These are phyloP conservation scores for Seira sanloemensis DNA, from an alignment of 2,888 invertebrate species.

Conservation along the genomic window DNA sequence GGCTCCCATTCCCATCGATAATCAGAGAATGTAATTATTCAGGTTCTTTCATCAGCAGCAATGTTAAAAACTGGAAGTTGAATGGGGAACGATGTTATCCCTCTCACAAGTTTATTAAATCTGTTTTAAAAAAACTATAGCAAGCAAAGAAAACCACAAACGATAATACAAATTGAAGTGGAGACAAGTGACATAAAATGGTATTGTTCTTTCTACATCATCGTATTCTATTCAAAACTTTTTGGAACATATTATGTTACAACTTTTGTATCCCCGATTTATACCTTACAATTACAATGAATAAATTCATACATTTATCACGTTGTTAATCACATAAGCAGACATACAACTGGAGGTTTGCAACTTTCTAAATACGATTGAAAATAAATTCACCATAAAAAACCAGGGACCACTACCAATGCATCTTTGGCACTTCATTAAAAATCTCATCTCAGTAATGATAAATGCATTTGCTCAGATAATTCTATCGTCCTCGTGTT, in stretches of 20 bases:
- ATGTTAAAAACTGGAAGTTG: background rate
- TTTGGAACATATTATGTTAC: slow-evolving; percentile 38
- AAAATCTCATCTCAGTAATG: background rate
- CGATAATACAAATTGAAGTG: slow-evolving; percentile 23
- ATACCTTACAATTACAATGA: slow-evolving; percentile 33
- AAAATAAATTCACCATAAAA: too few species aligned
- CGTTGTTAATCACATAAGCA: background rate
- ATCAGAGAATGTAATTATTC: background rate
- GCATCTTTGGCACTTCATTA: too few species aligned
- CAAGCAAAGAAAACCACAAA: background rate
- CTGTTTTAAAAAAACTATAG: slow-evolving; percentile 12
- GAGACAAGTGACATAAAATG: slow-evolving; percentile 24
- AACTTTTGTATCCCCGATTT: slow-evolving; percentile 60
- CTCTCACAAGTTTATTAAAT: background rate
- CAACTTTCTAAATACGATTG: too few species aligned
- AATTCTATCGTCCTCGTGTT: too few species aligned
- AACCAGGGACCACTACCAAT: too few species aligned
- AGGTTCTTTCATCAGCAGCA: slow-evolving; percentile 10
- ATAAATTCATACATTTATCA: background rate
- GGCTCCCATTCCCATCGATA: slow-evolving; percentile 54
- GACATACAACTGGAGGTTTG: too few species aligned
- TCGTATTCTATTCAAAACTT: slow-evolving; percentile 39
- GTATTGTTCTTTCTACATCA: slow-evolving; percentile 41
- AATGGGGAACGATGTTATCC: background rate
- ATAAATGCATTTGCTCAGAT: too few species aligned